phyloP scores from a whole-genome alignment of 2,113 vertebrate genomes.

The Gymnorhina tibicen region DNA sequence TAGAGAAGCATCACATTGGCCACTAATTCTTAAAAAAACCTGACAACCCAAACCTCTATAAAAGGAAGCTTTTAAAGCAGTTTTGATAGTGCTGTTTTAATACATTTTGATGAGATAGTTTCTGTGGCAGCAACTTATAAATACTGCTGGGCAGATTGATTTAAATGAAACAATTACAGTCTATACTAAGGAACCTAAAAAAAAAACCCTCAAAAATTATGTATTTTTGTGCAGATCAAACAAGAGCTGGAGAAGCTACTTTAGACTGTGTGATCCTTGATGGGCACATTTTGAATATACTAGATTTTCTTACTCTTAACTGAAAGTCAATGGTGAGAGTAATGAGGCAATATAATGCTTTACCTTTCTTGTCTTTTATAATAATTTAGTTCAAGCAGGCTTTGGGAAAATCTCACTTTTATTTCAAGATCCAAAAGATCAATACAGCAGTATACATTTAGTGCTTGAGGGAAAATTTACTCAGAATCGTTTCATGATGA shows the following conservation, averaged over 20 bases:
- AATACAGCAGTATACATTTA: conserved; percentile 41
- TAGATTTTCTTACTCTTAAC: background rate
- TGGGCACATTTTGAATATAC: background rate
- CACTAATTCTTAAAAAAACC: background rate
- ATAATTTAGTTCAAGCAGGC: conserved; percentile 34
- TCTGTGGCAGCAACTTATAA: background rate
- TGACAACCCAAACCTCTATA: background rate
- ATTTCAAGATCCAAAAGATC: conserved; percentile 59
- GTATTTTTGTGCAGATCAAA: background rate
- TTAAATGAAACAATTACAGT: background rate
- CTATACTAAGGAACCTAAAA: background rate
- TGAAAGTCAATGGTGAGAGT: conserved; percentile 14
- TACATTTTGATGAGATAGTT: background rate
- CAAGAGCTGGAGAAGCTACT: background rate
- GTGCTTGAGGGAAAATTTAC: conserved; percentile 53
- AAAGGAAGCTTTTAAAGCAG: background rate
- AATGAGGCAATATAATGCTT: conserved; percentile 12
- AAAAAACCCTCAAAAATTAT: background rate
- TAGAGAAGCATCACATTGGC: background rate
- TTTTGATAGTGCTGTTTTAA: background rate
- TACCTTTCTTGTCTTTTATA: conserved; percentile 22
- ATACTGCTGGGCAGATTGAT: background rate
- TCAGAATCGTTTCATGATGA: conserved; percentile 36
- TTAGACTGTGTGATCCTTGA: background rate
- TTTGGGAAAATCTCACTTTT: conserved; percentile 46